Percentiles rank a stretch among this genome's conserved stretches.
phyloP scores from a whole-genome alignment of 2,888 invertebrate species.

The Andrena camellia region DNA sequence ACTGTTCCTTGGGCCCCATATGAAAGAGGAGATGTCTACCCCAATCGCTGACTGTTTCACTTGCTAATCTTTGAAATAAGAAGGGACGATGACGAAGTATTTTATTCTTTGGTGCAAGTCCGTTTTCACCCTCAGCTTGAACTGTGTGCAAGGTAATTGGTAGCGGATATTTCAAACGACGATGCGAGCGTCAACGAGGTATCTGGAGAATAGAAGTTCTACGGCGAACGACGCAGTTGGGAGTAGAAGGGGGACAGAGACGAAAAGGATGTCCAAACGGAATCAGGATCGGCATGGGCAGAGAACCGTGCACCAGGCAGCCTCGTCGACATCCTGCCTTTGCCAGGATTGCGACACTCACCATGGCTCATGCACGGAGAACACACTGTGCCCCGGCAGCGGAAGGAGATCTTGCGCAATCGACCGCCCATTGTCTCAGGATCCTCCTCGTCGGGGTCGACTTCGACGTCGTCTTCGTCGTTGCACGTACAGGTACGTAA shows the following conservation, averaged over 20 bases:
- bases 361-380: slow-evolving; percentile 72
- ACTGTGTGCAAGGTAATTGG: background rate
- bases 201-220: slow-evolving; percentile 43
- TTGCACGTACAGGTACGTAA: slow-evolving; percentile 46
- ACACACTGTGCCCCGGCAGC: slow-evolving; percentile 72
- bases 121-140: background rate
- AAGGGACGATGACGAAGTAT: no score
- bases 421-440: slow-evolving; percentile 80
- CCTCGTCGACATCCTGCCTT: slow-evolving; percentile 84
- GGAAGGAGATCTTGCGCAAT: slow-evolving; percentile 82
- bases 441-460: slow-evolving; percentile 74
- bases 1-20: background rate
- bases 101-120: background rate
- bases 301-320: slow-evolving; percentile 79
- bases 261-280: slow-evolving; percentile 68
- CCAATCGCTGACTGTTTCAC: background rate
- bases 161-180: background rate
- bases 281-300: slow-evolving; percentile 80
- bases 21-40: background rate
- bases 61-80: background rate
- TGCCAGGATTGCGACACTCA: slow-evolving; percentile 80
- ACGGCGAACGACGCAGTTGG: slow-evolving; percentile 56
- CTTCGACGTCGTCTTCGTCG: slow-evolving; percentile 67
- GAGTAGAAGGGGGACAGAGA: slow-evolving; percentile 39
- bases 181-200: slow-evolving; percentile 6